A percentile compares a stretch with the other conserved stretches of the same genome.
These are phyloP conservation scores for Macrobrachium rosenbergii DNA, from an alignment of 1,140 invertebrate genomes.

Conservation along the genomic window DNA sequence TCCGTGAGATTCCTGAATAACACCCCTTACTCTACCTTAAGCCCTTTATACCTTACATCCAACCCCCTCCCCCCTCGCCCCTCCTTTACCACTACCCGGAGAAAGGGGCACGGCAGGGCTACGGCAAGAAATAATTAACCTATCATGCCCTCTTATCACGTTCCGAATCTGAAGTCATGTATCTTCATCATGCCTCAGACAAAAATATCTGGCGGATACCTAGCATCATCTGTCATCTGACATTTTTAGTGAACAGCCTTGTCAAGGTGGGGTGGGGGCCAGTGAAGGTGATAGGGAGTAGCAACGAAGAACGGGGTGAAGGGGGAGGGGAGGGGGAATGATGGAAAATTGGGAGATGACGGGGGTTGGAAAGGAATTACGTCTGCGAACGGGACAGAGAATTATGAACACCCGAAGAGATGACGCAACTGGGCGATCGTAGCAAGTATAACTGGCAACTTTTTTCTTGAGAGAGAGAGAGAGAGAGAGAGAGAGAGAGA, in stretches of 20 bases:
- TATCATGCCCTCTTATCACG: slow-evolving; percentile 4
- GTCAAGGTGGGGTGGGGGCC: not conserved
- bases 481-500: slow-evolving; percentile 17
- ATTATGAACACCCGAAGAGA: too few relatives aligned
- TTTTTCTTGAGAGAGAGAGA: too few relatives aligned
- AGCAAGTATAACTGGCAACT: too few relatives aligned
- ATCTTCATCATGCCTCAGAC: slow-evolving; percentile 24
- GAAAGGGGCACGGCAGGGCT: too few relatives aligned
- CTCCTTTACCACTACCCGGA: not conserved
- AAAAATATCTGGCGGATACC: slow-evolving; percentile 28
- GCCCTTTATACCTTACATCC: not conserved
- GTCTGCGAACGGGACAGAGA: too few relatives aligned
- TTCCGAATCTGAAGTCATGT: slow-evolving; percentile 21
- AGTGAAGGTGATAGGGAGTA: slow-evolving; percentile 9
- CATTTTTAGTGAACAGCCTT: too few relatives aligned
- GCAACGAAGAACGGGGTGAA: not conserved
- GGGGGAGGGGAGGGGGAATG: not conserved
- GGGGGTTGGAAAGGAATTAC: too few relatives aligned
- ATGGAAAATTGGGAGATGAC: too few relatives aligned
- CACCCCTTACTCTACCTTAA: not conserved
- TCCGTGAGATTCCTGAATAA: not conserved
- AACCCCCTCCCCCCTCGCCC: not conserved
- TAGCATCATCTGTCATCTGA: slow-evolving; percentile 9
- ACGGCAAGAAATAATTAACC: too few relatives aligned
- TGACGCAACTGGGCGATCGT: too few relatives aligned